Percentiles rank a stretch among this genome's conserved stretches.
phyloP scores from a whole-genome alignment of 2,797 vertebrate species.

The Stomatorhinus walkeri region DNA sequence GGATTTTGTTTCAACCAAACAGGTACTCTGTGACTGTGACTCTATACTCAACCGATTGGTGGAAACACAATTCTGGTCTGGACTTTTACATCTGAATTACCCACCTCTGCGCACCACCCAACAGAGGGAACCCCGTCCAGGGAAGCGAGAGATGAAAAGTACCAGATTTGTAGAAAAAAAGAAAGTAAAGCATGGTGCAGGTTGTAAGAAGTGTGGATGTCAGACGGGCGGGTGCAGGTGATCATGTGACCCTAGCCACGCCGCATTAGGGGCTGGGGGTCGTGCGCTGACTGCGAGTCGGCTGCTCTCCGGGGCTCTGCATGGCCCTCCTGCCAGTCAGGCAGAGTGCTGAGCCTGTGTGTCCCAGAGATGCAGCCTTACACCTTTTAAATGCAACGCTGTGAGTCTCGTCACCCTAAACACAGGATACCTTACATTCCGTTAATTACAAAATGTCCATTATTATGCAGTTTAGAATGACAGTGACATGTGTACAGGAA shows the following conservation, averaged over 20 bases:
- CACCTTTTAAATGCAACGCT: background rate
- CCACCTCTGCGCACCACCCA: background rate
- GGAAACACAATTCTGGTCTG: background rate
- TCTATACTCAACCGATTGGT: background rate
- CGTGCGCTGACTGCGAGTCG: background rate
- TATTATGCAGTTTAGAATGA: background rate
- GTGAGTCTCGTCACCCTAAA: background rate
- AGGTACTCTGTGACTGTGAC: background rate
- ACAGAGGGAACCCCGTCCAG: background rate
- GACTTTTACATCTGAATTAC: background rate
- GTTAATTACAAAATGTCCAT: background rate
- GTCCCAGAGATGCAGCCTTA: background rate
- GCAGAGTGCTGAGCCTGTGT: background rate
- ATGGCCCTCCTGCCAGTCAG: background rate
- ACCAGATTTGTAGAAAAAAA: background rate
- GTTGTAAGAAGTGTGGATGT: background rate
- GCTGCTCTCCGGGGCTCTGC: background rate
- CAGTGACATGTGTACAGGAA: background rate
- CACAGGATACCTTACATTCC: background rate
- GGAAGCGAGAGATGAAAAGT: background rate
- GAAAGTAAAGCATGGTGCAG: background rate
- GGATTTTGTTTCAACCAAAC: background rate
- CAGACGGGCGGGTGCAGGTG: background rate
- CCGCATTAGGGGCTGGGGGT: background rate
- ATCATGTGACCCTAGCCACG: background rate